These are phyloP conservation scores for Oligia latruncula DNA, from an alignment of 2,888 invertebrate genomes.

Conservation along the genomic window DNA sequence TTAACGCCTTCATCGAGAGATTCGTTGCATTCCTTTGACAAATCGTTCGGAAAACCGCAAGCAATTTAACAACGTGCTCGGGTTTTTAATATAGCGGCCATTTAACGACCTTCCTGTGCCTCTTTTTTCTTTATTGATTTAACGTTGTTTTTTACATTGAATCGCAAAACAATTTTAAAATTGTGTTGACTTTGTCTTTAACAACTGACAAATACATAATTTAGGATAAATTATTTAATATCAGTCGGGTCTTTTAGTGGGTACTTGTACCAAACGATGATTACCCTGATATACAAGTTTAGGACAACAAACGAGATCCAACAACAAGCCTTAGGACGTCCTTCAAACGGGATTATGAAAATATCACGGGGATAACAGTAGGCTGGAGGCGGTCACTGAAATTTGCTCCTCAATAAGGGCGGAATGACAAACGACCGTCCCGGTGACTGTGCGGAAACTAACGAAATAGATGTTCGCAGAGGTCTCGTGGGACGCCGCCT, in stretches of 20 bases:
- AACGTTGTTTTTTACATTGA: slow-evolving; percentile 17
- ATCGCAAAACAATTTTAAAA: neutral
- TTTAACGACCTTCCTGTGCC: slow-evolving; percentile 22
- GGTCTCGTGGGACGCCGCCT: slow-evolving; percentile 67
- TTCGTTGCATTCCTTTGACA: slow-evolving; percentile 60
- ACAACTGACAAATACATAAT: slow-evolving; percentile 1
- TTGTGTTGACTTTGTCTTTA: slow-evolving; percentile 13
- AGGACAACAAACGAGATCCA: slow-evolving; percentile 64
- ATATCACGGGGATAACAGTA: slow-evolving; percentile 79
- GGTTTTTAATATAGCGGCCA: slow-evolving; percentile 44
- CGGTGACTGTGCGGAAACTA: slow-evolving; percentile 81
- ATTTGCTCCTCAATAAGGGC: slow-evolving; percentile 80
- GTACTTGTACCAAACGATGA: slow-evolving; percentile 59
- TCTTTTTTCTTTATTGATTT: slow-evolving; percentile 33
- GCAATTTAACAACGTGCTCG: slow-evolving; percentile 47
- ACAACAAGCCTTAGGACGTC: slow-evolving; percentile 62
- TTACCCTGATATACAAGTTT: slow-evolving; percentile 62
- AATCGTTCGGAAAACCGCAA: slow-evolving; percentile 57
- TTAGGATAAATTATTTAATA: slow-evolving; percentile 28
- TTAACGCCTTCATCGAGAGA: slow-evolving; percentile 46
- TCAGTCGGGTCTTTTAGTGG: slow-evolving; percentile 31
- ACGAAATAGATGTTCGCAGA: slow-evolving; percentile 75
- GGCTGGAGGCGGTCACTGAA: slow-evolving; percentile 77
- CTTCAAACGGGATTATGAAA: slow-evolving; percentile 80
- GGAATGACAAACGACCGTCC: slow-evolving; percentile 82